Evolutionary conservation across 2,888 invertebrate species (phyloP).

Genomic region (Stenotaenia linearis): DNA sequence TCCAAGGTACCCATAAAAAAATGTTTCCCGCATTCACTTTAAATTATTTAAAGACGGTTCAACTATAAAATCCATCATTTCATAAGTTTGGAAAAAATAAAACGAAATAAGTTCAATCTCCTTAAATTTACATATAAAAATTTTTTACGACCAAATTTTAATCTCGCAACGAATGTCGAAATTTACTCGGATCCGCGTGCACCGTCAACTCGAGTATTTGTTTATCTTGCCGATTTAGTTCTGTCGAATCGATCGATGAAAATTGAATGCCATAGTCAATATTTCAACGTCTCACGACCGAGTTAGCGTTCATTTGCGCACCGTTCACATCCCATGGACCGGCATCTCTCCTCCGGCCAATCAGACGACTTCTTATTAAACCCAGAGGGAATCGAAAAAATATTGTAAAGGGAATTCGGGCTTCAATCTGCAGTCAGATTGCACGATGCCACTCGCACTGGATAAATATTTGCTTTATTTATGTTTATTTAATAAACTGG

Average conservation of each 20-base stretch:
- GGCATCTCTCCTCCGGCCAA: not conserved
- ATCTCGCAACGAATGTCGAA: not conserved
- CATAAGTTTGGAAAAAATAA: not conserved
- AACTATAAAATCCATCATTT: not conserved
- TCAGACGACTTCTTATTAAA: not conserved
- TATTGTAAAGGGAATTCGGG: not conserved
- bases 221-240: not conserved
- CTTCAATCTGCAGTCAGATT: not conserved
- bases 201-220: not conserved
- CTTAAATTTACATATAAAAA: too few species aligned
- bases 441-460: not conserved
- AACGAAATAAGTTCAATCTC: too few species aligned
- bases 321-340: not conserved
- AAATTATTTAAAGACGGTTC: not conserved
- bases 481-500: too few species aligned
- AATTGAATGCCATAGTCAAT: not conserved
- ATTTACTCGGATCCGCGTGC: not conserved
- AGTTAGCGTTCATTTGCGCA: not conserved
- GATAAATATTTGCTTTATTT: not conserved
- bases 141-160: not conserved
- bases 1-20: not conserved
- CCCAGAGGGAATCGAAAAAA: not conserved
- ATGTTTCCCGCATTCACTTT: not conserved
- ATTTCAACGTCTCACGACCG: not conserved
- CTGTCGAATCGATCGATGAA: not conserved